These are phyloP conservation scores for Calameuta pallipes DNA, from an alignment of 2,888 invertebrate species.

Conservation along the genomic window DNA sequence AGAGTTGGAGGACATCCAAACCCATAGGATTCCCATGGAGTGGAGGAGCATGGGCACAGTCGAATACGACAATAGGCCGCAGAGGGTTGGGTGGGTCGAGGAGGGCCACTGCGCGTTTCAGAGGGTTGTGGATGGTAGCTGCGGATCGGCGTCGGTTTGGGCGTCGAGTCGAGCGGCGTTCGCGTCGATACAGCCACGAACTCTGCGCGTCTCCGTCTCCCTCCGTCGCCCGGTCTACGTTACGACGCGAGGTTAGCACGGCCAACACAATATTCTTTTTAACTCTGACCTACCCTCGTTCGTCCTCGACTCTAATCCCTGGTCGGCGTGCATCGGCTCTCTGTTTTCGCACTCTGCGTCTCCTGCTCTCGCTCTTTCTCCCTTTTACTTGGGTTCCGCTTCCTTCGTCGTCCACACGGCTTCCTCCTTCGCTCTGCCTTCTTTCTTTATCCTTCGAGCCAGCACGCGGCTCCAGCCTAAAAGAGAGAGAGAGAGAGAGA, in stretches of 20 bases:
- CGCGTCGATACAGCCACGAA: constrained; percentile 66
- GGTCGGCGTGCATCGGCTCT: constrained; percentile 12
- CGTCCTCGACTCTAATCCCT: constrained; percentile 22
- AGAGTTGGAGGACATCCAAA: too few species aligned
- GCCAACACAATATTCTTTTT: constrained; percentile 16
- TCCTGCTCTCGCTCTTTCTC: constrained; percentile 12
- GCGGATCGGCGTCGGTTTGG: constrained; percentile 19
- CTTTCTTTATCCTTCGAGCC: background rate
- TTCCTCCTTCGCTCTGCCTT: constrained; percentile 18
- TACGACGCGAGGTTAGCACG: constrained; percentile 22
- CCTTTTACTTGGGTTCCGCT: constrained; percentile 24
- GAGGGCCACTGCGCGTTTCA: background rate
- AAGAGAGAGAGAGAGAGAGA: too few species aligned
- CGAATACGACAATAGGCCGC: too few species aligned
- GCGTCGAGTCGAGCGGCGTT: constrained; percentile 59
- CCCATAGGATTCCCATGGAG: too few species aligned
- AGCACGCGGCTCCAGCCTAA: too few species aligned
- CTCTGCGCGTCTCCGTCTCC: constrained; percentile 57
- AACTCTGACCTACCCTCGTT: constrained; percentile 23
- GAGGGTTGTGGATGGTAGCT: constrained; percentile 8
- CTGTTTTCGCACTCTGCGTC: constrained; percentile 16
- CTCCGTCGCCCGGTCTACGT: constrained; percentile 24
- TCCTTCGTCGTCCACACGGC: background rate
- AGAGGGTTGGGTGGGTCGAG: too few species aligned
- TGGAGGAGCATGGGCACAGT: too few species aligned